Conservation (phyloP, 2,113 vertebrate species). For the Camelus dromedarius region DNA sequence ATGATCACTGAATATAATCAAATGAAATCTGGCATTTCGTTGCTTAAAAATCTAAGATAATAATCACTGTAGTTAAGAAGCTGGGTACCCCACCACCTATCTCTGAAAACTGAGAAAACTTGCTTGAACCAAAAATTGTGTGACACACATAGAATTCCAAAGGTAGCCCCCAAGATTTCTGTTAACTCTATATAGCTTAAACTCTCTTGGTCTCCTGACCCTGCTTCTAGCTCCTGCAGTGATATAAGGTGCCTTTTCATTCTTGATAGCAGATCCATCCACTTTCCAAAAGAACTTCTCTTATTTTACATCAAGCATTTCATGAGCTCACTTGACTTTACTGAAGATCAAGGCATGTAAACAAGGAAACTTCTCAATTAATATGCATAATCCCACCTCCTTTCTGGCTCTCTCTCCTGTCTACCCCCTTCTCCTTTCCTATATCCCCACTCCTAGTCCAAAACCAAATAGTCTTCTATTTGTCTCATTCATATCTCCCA, state of each 20-base stretch:
- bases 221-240: background rate
- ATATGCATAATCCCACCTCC: background rate
- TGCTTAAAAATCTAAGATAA: background rate
- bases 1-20: background rate
- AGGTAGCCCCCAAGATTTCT: background rate
- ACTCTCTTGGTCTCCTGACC: background rate
- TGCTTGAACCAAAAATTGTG: background rate
- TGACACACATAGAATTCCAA: background rate
- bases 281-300: constrained; percentile 1
- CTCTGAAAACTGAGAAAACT: background rate
- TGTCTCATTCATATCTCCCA: background rate
- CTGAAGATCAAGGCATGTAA: background rate
- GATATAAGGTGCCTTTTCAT: background rate
- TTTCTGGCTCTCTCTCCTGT: background rate
- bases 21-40: background rate
- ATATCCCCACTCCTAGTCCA: background rate
- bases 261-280: background rate
- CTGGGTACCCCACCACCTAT: background rate
- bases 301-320: background rate
- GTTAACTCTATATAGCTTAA: background rate
- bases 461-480: background rate
- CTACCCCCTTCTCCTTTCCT: background rate
- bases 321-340: background rate
- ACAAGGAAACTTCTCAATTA: background rate
- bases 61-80: background rate